Evolutionary conservation across 2,113 vertebrate species (phyloP).

Genomic region (Apus apus): DNA sequence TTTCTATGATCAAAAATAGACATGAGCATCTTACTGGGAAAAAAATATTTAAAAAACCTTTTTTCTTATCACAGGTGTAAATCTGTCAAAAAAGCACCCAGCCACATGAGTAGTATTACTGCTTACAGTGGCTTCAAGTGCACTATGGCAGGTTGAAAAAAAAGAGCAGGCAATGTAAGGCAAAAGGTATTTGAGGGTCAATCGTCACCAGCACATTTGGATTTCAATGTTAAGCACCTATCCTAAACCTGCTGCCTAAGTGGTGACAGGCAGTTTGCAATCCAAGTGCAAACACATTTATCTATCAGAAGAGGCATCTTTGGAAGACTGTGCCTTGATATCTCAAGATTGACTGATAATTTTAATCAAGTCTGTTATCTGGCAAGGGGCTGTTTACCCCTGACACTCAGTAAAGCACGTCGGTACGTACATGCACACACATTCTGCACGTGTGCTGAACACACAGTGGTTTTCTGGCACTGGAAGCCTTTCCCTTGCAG

Average conservation of each 20-base stretch:
- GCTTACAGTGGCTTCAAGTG: background rate
- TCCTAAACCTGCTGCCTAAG: background rate
- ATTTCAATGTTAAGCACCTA: background rate
- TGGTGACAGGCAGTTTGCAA: background rate
- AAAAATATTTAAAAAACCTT: too few relatives aligned
- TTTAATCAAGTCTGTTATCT: background rate
- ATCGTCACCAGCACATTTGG: background rate
- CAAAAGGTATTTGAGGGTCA: background rate
- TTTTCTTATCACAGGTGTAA: background rate
- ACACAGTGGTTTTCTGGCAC: fast-evolving
- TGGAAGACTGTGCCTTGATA: background rate
- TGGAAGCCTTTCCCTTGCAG: background rate
- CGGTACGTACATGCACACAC: fast-evolving
- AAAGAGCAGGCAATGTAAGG: fast-evolving
- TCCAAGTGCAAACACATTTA: background rate
- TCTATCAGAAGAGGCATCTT: background rate
- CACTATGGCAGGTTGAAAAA: background rate
- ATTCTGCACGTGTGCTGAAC: fast-evolving
- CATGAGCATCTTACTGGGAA: background rate
- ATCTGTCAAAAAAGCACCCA: background rate
- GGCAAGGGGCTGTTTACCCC: background rate
- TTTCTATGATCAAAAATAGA: background rate
- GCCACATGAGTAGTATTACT: background rate
- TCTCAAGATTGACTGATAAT: background rate
- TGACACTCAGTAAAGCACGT: fast-evolving